These are phyloP conservation scores for Oeneis ivallda DNA, from an alignment of 2,888 invertebrate genomes.

Conservation along the genomic window DNA sequence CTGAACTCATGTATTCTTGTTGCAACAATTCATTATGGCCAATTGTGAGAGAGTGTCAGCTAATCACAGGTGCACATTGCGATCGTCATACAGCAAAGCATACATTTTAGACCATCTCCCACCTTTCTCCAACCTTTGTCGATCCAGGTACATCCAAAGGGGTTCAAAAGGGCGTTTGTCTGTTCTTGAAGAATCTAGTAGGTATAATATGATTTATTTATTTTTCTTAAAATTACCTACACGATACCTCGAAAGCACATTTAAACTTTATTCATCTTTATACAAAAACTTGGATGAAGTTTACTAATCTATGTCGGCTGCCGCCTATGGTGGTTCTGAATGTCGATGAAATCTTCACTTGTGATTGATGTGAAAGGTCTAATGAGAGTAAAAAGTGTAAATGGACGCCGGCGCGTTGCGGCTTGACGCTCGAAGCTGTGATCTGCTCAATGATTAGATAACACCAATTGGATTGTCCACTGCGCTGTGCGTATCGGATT, in stretches of 20 bases:
- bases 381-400: constrained; percentile 39
- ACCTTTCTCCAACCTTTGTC: no score
- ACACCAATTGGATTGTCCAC: constrained; percentile 41
- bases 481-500: constrained; percentile 30
- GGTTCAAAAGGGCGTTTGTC: no score
- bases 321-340: constrained; percentile 7
- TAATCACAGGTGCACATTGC: no score
- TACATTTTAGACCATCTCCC: no score
- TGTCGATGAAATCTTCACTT: constrained; percentile 34
- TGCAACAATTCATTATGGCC: no score
- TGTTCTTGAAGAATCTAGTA: no score
- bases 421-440: constrained; percentile 33
- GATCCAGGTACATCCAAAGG: no score
- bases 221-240: no score
- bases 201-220: no score
- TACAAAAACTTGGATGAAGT: constrained; percentile 4
- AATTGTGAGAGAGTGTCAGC: no score
- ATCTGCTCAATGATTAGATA: constrained; percentile 40
- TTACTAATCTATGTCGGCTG: not conserved
- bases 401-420: constrained; percentile 23
- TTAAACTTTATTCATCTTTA: not conserved
- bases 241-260: not conserved
- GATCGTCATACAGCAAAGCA: no score
- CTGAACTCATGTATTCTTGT: no score
- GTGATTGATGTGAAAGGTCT: constrained; percentile 39